Evolutionary conservation across 1,140 invertebrate genomes (phyloP).

Genomic region (Drosophila kanapiae): DNA sequence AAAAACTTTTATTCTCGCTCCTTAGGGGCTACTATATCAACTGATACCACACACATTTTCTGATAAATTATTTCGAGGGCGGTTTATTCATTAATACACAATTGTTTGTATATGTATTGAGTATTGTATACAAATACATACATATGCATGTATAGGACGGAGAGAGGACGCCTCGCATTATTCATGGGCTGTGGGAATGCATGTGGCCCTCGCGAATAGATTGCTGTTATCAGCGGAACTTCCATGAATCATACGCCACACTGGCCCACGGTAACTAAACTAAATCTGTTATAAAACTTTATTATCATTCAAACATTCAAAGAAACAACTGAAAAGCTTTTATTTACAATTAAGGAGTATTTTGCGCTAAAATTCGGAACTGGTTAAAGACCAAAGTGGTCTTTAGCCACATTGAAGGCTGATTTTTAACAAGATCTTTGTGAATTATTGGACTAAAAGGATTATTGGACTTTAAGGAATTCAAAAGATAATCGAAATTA

Average conservation of each 20-base stretch:
- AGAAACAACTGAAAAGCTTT: background rate
- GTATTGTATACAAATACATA: constrained; percentile 7
- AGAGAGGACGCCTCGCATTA: constrained; percentile 28
- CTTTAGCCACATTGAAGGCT: too few species aligned
- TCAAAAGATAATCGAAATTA: too few species aligned
- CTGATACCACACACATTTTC: constrained; percentile 26
- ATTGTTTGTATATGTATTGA: constrained; percentile 6
- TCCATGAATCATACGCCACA: constrained; percentile 28
- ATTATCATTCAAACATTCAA: too few species aligned
- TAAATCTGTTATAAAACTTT: background rate
- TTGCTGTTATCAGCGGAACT: constrained; percentile 24
- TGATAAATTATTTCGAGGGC: constrained; percentile 44
- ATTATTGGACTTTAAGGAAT: too few species aligned
- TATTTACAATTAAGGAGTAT: background rate
- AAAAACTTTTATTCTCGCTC: constrained; percentile 13
- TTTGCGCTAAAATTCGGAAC: background rate
- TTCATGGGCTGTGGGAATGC: constrained; percentile 21
- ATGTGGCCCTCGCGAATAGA: constrained; percentile 12
- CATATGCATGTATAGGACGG: background rate
- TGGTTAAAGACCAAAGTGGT: too few species aligned
- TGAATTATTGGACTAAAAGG: too few species aligned
- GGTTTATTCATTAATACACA: constrained; percentile 19
- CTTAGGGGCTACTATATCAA: constrained; percentile 13
- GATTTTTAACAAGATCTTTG: too few species aligned
- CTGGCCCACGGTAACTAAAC: background rate